Percentiles rank a stretch among this genome's conserved stretches.
These are phyloP conservation scores for Pseudorhiza aurosa DNA, from an alignment of 30 jellyfish, hydroid and myxozoan species.

Conservation along the genomic window DNA sequence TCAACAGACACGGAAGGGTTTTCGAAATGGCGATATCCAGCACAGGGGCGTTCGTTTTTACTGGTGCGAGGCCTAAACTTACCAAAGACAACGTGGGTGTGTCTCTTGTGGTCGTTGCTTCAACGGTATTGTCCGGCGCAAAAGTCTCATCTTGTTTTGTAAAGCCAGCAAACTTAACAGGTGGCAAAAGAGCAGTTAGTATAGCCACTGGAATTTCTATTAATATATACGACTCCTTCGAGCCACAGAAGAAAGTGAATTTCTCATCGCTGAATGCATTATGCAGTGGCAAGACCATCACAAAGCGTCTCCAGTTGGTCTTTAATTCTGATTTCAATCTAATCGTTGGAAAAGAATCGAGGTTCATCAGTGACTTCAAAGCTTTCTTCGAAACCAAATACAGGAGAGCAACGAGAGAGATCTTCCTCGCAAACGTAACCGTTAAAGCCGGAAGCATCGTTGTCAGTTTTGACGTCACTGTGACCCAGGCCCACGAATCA, in stretches of 20 bases:
- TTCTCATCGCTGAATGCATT: constrained; percentile 41
- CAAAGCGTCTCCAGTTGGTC: constrained; percentile 34
- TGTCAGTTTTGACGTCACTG: constrained; percentile 56
- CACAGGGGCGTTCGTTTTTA: constrained; percentile 18
- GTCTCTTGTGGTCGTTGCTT: constrained; percentile 24
- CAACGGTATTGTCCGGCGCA: constrained; percentile 14
- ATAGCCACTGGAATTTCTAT: constrained; percentile 21
- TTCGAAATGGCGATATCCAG: constrained; percentile 28
- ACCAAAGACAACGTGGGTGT: constrained; percentile 44
- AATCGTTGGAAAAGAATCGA: constrained; percentile 51
- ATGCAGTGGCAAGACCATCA: constrained; percentile 57
- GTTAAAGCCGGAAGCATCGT: constrained; percentile 79
- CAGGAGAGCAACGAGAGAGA: constrained; percentile 42
- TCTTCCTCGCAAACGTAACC: constrained; percentile 49
- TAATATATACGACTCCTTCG: constrained; percentile 37
- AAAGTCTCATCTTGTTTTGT: constrained; percentile 42
- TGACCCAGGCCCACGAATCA: constrained; percentile 17
- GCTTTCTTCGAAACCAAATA: constrained; percentile 52
- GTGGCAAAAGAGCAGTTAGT: constrained; percentile 40
- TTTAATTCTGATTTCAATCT: constrained; percentile 54
- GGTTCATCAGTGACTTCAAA: constrained; percentile 56
- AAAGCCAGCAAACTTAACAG: constrained; percentile 39
- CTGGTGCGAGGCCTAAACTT: constrained; percentile 24
- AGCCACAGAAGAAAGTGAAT: constrained; percentile 58
- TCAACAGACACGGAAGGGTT: constrained; percentile 40